Evolutionary conservation across 2,113 vertebrate species (phyloP).

Genomic region (Pitta sordida): DNA sequence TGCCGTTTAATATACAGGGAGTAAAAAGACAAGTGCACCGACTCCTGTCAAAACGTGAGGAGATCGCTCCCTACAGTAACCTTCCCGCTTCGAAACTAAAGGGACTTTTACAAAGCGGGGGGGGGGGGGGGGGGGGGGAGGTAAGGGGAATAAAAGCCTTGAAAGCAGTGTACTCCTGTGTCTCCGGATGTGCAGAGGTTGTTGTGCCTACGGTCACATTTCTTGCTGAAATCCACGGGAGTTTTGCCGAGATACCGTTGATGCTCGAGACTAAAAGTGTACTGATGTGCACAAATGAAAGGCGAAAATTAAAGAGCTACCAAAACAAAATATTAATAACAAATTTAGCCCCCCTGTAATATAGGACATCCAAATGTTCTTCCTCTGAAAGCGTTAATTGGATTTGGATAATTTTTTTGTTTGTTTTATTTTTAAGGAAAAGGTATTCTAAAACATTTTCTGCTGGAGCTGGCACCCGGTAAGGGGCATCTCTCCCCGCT

Average conservation of each 20-base stretch:
- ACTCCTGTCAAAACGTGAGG: background rate
- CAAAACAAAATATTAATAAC: background rate
- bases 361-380: background rate
- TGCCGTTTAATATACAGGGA: background rate
- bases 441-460: background rate
- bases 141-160: background rate
- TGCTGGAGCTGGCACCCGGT: background rate
- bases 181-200: background rate
- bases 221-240: background rate
- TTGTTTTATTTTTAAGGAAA: background rate
- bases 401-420: background rate
- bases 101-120: background rate
- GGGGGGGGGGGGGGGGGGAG: rapidly evolving
- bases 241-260: background rate
- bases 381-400: background rate
- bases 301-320: background rate
- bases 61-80: background rate
- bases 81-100: background rate
- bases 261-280: background rate
- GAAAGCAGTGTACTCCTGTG: background rate
- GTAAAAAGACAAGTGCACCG: background rate
- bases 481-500: background rate
- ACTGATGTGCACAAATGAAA: background rate
- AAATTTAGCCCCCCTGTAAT: background rate
- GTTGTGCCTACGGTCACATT: background rate